Base-by-base conservation (phyloP, 1,140 invertebrate species). In the Aphelinus certus region DNA sequence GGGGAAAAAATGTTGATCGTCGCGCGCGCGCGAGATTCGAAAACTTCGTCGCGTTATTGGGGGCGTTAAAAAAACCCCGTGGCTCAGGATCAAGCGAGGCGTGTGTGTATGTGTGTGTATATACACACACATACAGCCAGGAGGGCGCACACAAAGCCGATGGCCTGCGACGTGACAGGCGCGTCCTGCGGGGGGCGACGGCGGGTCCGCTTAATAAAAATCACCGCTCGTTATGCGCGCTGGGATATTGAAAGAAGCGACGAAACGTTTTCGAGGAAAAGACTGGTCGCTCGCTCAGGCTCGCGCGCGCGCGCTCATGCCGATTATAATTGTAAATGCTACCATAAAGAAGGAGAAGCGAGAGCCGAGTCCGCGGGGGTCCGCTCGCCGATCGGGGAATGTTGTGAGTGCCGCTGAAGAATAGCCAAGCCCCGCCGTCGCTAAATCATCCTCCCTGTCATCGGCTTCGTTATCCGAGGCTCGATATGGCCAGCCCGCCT, bases 381-480 rank as follows among this genome's bases (percentile, higher is more conserved):
- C 67, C 78, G 49, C 62, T 57, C 62, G 74, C 76, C 77, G 78
- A 80, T 77, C 73, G 71, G 48, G 79, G 61, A 56, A n/a, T 3
- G 60, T 42, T 51, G 58, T 6, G 47, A 71, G 63, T 43, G 43
- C n/a, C 4, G 46, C 55, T 10, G 66, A 67, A 53, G 74, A 71
- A 76, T 67, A 60, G 63, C 3, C 51, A 53, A 3, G 51, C 65
- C 51, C 42, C 49, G 66, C 75, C 57, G 63, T 49, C 79, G 77
- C 80, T 85, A 84, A 84, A 84, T 84, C 83, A 84, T 84, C 82
- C 78, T 81, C 80, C 77, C 84, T 85, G 84, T 85, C 84, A 84
- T 84, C 84, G 82, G 83, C 82, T 84, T 84, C 83, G 83, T 85
- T 85, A 84, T 26, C 26, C 26, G 26, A 26, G 26, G 0, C 26